A percentile compares a stretch with the other conserved stretches of the same genome.
phyloP scores from a whole-genome alignment of 2,888 invertebrate species.

The Erebia epiphron region DNA sequence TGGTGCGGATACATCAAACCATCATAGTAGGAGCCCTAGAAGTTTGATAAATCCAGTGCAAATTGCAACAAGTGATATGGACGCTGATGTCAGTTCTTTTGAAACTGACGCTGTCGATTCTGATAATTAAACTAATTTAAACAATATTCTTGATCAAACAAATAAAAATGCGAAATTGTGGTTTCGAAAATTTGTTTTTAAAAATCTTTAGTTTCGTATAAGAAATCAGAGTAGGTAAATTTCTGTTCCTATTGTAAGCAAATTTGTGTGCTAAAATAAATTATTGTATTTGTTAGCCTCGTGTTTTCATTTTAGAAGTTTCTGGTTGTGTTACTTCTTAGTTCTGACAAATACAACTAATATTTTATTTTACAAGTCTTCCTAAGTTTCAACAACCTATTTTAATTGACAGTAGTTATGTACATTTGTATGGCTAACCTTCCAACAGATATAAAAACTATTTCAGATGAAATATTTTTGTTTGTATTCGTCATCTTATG shows the following conservation, averaged over 20 bases:
- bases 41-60: constrained; percentile 19
- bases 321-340: background rate
- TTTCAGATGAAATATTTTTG: too few relatives aligned
- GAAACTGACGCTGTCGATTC: constrained; percentile 68
- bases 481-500: too few relatives aligned
- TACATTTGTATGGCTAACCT: too few relatives aligned
- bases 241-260: background rate
- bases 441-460: too few relatives aligned
- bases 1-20: constrained; percentile 19
- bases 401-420: too few relatives aligned
- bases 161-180: background rate
- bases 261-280: constrained; percentile 21
- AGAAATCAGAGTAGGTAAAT: background rate
- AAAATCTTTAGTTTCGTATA: background rate
- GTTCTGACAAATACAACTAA: background rate
- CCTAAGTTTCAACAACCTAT: too few relatives aligned
- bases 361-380: too few relatives aligned
- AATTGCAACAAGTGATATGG: constrained; percentile 55
- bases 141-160: background rate
- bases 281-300: constrained; percentile 21
- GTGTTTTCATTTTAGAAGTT: background rate
- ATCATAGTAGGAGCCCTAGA: constrained; percentile 21
- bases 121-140: constrained; percentile 51
- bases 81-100: constrained; percentile 71
- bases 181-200: background rate